phyloP scores from a whole-genome alignment of 2,113 vertebrate genomes.

The Laticauda colubrina region DNA sequence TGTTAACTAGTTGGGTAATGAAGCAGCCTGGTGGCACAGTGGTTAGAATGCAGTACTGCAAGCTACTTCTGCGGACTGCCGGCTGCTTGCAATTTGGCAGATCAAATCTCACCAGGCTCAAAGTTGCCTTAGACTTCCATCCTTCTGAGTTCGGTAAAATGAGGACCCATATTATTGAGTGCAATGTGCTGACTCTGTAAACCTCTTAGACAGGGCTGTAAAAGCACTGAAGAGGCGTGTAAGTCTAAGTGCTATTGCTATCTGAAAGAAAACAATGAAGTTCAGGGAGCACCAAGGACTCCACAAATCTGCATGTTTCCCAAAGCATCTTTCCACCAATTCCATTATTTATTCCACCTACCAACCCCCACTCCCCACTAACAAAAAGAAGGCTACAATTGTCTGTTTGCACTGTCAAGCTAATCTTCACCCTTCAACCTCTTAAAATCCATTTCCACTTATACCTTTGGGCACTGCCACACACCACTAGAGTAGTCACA shows the following conservation, averaged over 20 bases:
- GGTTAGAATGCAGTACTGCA: too few relatives aligned
- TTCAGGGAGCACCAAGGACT: background rate
- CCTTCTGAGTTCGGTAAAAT: too few relatives aligned
- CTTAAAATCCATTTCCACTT: background rate
- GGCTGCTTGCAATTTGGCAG: too few relatives aligned
- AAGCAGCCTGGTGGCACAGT: background rate
- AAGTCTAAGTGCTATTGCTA: too few relatives aligned
- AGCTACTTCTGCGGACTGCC: too few relatives aligned
- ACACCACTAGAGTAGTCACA: slow-evolving; percentile 58
- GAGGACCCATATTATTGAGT: too few relatives aligned
- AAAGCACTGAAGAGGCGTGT: too few relatives aligned
- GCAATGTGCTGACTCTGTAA: too few relatives aligned
- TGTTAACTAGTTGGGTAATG: background rate
- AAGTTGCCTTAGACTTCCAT: too few relatives aligned
- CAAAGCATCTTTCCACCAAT: background rate
- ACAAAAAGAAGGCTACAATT: background rate
- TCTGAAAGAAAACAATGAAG: background rate
- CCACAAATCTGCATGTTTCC: background rate
- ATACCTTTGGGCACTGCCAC: slow-evolving; percentile 72
- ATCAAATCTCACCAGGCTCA: too few relatives aligned
- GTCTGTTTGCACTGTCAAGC: background rate
- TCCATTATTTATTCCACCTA: background rate
- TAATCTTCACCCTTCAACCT: background rate
- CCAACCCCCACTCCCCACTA: background rate
- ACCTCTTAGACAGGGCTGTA: too few relatives aligned